Percentiles rank a stretch among this genome's conserved stretches.
Conservation (phyloP, 2,888 invertebrate genomes). For the Acleris holmiana region DNA sequence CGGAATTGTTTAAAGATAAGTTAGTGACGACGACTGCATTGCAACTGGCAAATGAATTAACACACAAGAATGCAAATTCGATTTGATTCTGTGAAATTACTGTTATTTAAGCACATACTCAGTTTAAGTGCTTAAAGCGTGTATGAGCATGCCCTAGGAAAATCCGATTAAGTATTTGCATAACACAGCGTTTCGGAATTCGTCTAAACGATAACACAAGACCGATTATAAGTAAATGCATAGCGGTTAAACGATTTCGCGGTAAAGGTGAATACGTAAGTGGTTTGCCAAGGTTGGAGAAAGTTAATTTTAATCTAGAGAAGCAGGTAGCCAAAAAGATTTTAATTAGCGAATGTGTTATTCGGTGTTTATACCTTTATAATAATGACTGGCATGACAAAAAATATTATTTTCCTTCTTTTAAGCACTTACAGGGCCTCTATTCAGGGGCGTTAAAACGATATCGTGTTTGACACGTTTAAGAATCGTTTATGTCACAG, state of each 20-base stretch:
- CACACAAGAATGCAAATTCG: constrained; percentile 22
- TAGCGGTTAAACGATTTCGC: constrained; percentile 8
- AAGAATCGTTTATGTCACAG: too few species aligned
- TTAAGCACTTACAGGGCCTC: too few species aligned
- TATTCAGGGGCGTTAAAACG: too few species aligned
- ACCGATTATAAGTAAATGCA: constrained; percentile 16
- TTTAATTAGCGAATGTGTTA: too few species aligned
- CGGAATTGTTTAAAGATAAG: too few species aligned
- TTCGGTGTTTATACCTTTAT: too few species aligned
- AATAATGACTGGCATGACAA: too few species aligned
- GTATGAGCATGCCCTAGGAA: constrained; percentile 29
- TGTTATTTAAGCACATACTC: constrained; percentile 1
- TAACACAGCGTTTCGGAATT: constrained; percentile 37
- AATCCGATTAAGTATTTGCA: constrained; percentile 39
- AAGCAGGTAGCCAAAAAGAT: too few species aligned
- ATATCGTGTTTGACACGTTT: too few species aligned
- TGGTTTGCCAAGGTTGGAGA: constrained; percentile 7
- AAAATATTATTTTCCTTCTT: too few species aligned
- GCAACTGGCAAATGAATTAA: constrained; percentile 21
- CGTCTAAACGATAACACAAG: neutral
- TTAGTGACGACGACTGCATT: neutral
- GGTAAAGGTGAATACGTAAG: constrained; percentile 1
- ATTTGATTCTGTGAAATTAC: constrained; percentile 28
- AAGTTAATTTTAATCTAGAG: too few species aligned
- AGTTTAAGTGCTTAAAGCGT: constrained; percentile 1